Base-by-base conservation (phyloP, 2,797 vertebrate species). In the Salmo trutta region DNA sequence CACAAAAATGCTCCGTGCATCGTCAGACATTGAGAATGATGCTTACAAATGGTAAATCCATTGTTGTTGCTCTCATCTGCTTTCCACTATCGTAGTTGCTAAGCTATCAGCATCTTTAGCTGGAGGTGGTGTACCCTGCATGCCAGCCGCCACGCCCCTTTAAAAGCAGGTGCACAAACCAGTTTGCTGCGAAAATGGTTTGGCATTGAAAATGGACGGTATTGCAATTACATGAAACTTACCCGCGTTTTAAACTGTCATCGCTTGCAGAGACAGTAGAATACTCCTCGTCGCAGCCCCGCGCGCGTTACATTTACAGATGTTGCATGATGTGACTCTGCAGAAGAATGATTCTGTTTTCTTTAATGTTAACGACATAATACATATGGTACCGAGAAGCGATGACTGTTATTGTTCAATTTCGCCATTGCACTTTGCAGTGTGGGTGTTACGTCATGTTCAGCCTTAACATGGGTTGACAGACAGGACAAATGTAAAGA, bases 381-480 rank as follows among this genome's bases (percentile, higher is more conserved):
- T 88, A 83, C 88, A 90, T 76, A 89, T 80, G 89, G 85, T 80
- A 66, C 83, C 84, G 84, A 62, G 81, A 88, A 85, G 89, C 86
- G 90, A 87, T 51, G 88, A 87, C 88, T 91, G 91, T 91, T 93
- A 88, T 92, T 92, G 93, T 94, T 92, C 89, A 89, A 86, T 89
- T 86, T 90, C 93, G 93, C 93, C 93, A 93, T 93, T 93, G 91
- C 93, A 92, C 91, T 92, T 88, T 85, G 91, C 91, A 91, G 88
- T 86, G 91, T 89, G 88, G 76, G 72, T 85, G 86, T 93, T 92
- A 94, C 93, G 93, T 94, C 92, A 94, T 91, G 77, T 79, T n/a
- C 56, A 41, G 73, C 19, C 53, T 73, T 14, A 73, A 59, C 84
- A 21, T 24, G 59, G 59, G 59, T 64, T 64, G 41, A 47, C 41